Base-by-base conservation (phyloP, 2,797 vertebrate genomes). In the Microctenopoma steveboyesi region DNA sequence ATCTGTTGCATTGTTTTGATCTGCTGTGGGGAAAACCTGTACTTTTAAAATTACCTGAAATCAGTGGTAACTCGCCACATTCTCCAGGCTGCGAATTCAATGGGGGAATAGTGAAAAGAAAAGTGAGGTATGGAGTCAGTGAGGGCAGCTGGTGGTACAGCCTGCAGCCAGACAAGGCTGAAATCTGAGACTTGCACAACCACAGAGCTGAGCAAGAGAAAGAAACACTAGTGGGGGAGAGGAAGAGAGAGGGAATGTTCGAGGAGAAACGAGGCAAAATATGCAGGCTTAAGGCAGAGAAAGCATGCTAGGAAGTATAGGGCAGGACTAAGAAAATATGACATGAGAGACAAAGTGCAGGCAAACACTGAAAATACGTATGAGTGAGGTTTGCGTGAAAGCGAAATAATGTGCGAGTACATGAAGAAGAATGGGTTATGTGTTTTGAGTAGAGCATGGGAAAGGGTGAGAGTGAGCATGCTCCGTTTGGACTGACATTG, bases 101-200 rank as follows among this genome's bases (percentile, higher is more conserved):
- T 43, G 33, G n/a, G 56, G 48, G 22, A 47, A 64, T n/a, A 7
- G 30, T 37, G 58, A 49, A 43, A 72, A 70, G 64, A 48, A 80
- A 85, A 85, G 80, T 76, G 72, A 78, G 71, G 77, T 81, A 78
- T 75, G 74, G 82, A 81, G 88, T 90, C 86, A 76, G 56, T 14
- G 76, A 79, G 88, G 89, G 86, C 87, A 88, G 84, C 91, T 90
- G 88, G 80, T 86, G 88, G 86, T 86, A 73, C 84, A 87, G 92
- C 89, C 84, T 72, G 53, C 83, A 89, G 86, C 81, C 75, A 76
- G 87, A 85, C 83, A 0, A 78, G 76, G 58, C 76, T 92, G 94
- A 93, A 94, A 95, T 90, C 77, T 90, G 93, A 95, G 87, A 90
- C 87, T 61, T 57, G 73, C 84, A 73, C 74, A 79, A 73, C 88